Base-by-base conservation (phyloP, 2,888 invertebrate species). In the Leptothorax acervorum region DNA sequence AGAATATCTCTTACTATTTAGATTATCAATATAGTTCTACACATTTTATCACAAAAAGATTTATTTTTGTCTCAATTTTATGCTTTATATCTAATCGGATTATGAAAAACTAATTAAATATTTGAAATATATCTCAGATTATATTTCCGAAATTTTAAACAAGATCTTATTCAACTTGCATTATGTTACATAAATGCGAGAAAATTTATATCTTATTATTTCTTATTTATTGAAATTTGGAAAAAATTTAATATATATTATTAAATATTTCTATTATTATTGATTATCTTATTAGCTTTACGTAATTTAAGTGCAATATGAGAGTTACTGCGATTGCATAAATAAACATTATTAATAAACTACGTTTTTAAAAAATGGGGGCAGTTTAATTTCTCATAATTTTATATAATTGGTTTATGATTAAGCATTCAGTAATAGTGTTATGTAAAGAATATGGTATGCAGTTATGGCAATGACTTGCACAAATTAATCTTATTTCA, bases 391-490 rank as follows among this genome's bases (percentile, higher is more conserved):
- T 68, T n/a, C 1, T 45, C 11, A 9, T 23, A 70, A 53, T 39
- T 42, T 28, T 3, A 15, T 55, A 42, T 45, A 45, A 23, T 15
- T 79, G 23, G 5, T 73, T n/a, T 11, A 4, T 48, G 45, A 71
- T 79, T 48, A 48, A 79, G 45, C 35, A 71, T 57, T 57, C 35
- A 48, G 35, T 71, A 71, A 79, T 35, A 35, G 9, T 42, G 6
- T 23, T 57, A 48, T 31, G 45, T 42, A 39, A 78, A 35, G 45
- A 45, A 57, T 62, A 71, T 2, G 35, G 18, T 48, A 23, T 51
- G 23, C 45, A 60, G 71, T 79, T 79, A 48, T 23, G 11, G 23
- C 45, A 45, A 48, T 79, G 57, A 79, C 71, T 79, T 79, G 71
- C 79, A 35, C 5, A 71, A 71, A 55, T 79, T 57, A 45, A 71